A percentile compares a stretch with the other conserved stretches of the same genome.
Conservation (phyloP, 2,113 vertebrate genomes). For the Pedetes capensis region DNA sequence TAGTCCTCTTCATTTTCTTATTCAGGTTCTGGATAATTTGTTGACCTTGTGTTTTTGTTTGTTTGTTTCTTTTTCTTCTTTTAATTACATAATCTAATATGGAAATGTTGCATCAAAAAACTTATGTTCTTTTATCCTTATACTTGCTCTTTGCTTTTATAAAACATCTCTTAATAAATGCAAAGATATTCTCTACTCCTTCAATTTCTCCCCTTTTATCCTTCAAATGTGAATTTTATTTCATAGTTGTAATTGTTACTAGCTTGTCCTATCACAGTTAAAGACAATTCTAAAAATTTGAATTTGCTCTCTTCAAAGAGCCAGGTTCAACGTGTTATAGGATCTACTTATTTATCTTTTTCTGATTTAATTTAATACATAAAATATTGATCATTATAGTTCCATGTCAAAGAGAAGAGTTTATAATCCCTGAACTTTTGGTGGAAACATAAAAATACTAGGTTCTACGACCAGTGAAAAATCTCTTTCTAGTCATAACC, state of each 20-base stretch:
- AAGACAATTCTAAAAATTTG: neutral
- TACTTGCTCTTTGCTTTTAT: neutral
- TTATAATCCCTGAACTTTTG: neutral
- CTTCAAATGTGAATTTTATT: neutral
- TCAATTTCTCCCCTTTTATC: neutral
- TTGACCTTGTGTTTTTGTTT: neutral
- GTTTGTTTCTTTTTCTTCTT: no score
- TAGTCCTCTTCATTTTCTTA: neutral
- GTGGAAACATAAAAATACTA: neutral
- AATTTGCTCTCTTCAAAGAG: neutral
- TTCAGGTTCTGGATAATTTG: neutral
- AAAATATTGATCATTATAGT: neutral
- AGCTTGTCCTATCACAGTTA: neutral
- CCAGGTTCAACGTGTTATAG: neutral
- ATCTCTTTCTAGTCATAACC: neutral
- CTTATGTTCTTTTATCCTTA: neutral
- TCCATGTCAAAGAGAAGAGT: rapidly evolving
- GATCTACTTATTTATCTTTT: neutral
- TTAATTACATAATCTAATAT: neutral
- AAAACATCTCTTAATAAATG: neutral
- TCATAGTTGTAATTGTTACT: neutral
- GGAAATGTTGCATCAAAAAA: neutral
- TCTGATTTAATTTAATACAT: neutral
- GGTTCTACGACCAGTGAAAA: neutral
- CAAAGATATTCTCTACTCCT: neutral